phyloP scores from a whole-genome alignment of 2,113 vertebrate genomes.

The Hoplias malabaricus region DNA sequence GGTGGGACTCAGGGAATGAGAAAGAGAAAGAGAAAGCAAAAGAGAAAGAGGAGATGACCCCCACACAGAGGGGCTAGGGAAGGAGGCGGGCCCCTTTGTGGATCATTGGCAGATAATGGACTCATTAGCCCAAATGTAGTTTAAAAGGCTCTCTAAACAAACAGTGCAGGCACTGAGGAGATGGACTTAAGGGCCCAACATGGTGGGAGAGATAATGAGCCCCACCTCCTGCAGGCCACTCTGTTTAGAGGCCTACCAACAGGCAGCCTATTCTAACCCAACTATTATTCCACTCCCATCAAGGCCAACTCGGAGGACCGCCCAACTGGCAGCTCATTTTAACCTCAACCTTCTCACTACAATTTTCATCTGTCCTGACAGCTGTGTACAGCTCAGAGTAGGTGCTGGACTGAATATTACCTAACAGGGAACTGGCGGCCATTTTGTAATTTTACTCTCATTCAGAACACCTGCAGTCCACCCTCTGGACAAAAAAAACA shows the following conservation, averaged over 20 bases:
- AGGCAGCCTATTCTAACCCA: slow-evolving; percentile 57
- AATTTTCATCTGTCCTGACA: slow-evolving; percentile 40
- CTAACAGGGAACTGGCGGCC: slow-evolving; percentile 44
- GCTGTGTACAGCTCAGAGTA: slow-evolving; percentile 28
- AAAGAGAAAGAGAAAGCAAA: slow-evolving; percentile 29
- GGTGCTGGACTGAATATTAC: slow-evolving; percentile 21
- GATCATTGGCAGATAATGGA: slow-evolving; percentile 80
- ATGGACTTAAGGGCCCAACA: slow-evolving; percentile 73
- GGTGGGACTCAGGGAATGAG: not conserved
- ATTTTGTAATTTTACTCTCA: slow-evolving; percentile 54
- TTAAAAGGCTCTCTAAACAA: slow-evolving; percentile 79
- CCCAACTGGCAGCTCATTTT: slow-evolving; percentile 50
- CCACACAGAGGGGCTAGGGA: slow-evolving; percentile 6
- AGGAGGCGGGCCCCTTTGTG: slow-evolving; percentile 69
- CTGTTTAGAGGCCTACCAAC: slow-evolving; percentile 57
- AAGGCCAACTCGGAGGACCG: slow-evolving; percentile 38
- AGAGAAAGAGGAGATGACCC: slow-evolving; percentile 26
- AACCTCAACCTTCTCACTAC: slow-evolving; percentile 42
- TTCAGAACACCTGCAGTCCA: slow-evolving; percentile 60
- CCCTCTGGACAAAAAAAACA: slow-evolving; percentile 6
- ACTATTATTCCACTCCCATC: slow-evolving; percentile 45
- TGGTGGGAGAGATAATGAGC: slow-evolving; percentile 77
- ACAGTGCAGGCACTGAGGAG: slow-evolving; percentile 71
- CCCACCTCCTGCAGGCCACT: slow-evolving; percentile 50
- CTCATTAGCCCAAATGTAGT: slow-evolving; percentile 76